These are phyloP conservation scores for Amphimallon solstitiale DNA, from an alignment of 2,888 invertebrate genomes.

Conservation along the genomic window DNA sequence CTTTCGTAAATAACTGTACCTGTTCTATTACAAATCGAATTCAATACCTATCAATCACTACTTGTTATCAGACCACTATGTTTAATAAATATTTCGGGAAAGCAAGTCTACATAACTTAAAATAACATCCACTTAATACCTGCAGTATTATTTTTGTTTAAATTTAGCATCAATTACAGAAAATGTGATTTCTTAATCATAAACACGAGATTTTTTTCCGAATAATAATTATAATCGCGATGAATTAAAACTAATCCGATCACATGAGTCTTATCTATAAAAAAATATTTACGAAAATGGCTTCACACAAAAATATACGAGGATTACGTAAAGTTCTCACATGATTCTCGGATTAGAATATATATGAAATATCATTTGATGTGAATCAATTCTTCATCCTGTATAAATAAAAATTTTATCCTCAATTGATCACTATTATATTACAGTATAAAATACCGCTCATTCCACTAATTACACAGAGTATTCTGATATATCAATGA, in stretches of 20 bases:
- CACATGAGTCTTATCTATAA: constrained; percentile 9
- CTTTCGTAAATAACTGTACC: no score
- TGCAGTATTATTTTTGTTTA: no score
- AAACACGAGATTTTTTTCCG: background rate
- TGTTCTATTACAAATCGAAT: no score
- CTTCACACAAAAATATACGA: background rate
- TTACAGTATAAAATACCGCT: background rate
- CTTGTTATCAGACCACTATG: no score
- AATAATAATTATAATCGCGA: background rate
- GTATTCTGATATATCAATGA: background rate
- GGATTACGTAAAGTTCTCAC: background rate
- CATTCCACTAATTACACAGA: no score
- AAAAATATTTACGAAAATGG: background rate
- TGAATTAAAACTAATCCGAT: constrained; percentile 1
- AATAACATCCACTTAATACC: no score
- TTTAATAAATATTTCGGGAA: no score
- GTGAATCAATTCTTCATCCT: background rate
- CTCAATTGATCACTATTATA: background rate
- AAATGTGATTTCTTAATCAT: background rate
- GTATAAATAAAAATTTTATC: background rate
- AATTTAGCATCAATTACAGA: background rate
- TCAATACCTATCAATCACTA: no score
- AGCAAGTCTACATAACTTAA: no score
- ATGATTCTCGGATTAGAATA: background rate
- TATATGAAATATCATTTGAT: background rate